Evolutionary conservation across 2,888 invertebrate species (phyloP).

Genomic region (Drosophila crucigera): DNA sequence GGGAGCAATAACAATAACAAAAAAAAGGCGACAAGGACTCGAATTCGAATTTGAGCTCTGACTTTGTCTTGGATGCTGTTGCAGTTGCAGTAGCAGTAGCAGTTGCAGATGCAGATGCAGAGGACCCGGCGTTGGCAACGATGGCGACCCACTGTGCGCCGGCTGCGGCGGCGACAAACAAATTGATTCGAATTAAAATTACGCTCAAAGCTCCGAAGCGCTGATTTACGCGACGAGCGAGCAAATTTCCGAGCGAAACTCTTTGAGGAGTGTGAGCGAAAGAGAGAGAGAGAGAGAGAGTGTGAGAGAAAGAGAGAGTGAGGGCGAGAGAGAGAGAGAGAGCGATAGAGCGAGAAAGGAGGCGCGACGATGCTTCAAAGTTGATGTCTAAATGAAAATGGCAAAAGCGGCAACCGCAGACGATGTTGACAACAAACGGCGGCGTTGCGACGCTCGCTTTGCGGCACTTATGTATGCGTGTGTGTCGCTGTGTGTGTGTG

Average conservation of each 20-base stretch:
- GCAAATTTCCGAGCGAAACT: background rate
- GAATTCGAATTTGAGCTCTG: background rate
- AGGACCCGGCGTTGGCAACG: conserved; percentile 32
- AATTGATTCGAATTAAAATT: conserved; percentile 79
- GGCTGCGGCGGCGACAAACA: conserved; percentile 79
- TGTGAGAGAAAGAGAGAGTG: background rate
- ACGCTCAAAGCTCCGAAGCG: conserved; percentile 59
- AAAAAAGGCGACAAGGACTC: conserved; percentile 3
- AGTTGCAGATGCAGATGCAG: background rate
- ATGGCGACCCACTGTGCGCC: conserved; percentile 63
- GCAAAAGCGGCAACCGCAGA: conserved; percentile 86
- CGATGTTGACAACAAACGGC: conserved; percentile 77
- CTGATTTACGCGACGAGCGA: conserved; percentile 59
- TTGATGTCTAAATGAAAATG: conserved; percentile 69
- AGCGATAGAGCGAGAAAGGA: conserved; percentile 11
- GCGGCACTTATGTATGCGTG: conserved; percentile 10
- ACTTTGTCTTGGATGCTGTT: conserved; percentile 9
- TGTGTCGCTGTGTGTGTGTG: conserved; percentile 12
- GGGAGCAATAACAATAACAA: conserved; percentile 11
- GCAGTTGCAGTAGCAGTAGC: background rate
- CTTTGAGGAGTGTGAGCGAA: background rate
- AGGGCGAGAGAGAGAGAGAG: background rate
- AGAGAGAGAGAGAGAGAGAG: background rate
- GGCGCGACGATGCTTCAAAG: conserved; percentile 55
- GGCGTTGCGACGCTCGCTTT: conserved; percentile 21